A percentile compares a stretch with the other conserved stretches of the same genome.
These are phyloP conservation scores for Vidua chalybeata DNA, from an alignment of 2,113 vertebrate genomes.

Conservation along the genomic window DNA sequence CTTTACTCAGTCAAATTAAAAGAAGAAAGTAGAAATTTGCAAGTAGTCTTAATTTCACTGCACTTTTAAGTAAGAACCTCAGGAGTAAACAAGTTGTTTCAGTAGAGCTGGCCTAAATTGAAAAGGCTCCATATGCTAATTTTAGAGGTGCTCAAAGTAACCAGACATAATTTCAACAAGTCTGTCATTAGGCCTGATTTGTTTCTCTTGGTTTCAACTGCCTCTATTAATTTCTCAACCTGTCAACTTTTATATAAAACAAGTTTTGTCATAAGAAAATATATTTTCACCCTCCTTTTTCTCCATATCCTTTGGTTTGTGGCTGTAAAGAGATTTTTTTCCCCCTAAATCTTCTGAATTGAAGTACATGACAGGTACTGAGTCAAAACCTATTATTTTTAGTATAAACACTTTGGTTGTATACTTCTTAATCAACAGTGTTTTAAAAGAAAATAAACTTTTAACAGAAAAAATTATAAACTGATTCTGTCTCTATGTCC, in stretches of 20 bases:
- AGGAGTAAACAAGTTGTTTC: conserved; percentile 4
- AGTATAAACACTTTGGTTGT: neutral
- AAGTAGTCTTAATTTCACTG: neutral
- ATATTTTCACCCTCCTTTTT: neutral
- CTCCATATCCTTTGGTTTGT: neutral
- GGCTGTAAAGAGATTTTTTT: neutral
- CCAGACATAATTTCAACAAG: neutral
- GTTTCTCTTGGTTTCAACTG: neutral
- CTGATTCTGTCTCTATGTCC: neutral
- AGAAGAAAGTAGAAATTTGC: neutral
- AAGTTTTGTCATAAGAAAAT: neutral
- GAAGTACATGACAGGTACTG: neutral
- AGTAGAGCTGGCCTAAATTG: neutral
- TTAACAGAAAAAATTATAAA: neutral
- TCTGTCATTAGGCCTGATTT: neutral
- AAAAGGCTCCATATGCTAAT: neutral
- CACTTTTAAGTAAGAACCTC: neutral
- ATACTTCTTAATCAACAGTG: neutral
- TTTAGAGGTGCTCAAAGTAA: neutral
- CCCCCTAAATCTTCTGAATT: neutral
- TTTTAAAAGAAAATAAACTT: conserved; percentile 1
- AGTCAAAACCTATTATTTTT: neutral
- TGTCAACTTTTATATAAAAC: neutral
- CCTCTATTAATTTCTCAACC: neutral
- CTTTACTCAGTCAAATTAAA: neutral